Conservation (phyloP, 2,797 vertebrate species). For the Rhinophrynus dorsalis region DNA sequence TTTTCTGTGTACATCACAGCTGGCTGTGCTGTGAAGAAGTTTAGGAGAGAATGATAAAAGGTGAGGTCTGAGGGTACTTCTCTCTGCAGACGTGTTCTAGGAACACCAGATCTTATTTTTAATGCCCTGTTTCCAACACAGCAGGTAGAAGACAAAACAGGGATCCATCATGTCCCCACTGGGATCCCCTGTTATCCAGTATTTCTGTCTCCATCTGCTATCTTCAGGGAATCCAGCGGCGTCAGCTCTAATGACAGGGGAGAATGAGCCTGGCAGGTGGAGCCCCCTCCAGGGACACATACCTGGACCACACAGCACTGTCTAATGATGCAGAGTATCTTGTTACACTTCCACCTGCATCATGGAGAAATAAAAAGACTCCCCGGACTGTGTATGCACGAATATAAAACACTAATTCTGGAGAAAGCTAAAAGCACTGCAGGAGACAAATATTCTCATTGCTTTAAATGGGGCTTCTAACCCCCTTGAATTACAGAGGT, state of each 20-base stretch:
- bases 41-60: no score
- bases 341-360: background rate
- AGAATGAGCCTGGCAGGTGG: constrained; percentile 30
- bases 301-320: background rate
- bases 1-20: no score
- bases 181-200: constrained; percentile 28
- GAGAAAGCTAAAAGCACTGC: no score
- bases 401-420: no score
- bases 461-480: no score
- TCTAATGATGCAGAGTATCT: constrained; percentile 24
- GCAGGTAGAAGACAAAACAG: background rate
- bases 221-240: constrained; percentile 22
- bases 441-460: no score
- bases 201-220: constrained; percentile 27
- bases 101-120: background rate
- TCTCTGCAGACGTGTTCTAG: no score
- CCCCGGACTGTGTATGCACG: no score
- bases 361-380: no score
- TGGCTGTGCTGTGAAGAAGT: no score
- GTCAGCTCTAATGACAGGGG: constrained; percentile 28
- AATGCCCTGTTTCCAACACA: background rate
- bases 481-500: no score
- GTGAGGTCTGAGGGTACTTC: no score
- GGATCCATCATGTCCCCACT: constrained; percentile 13
- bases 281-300: constrained; percentile 15